Evolutionary conservation across 2,888 invertebrate genomes (phyloP), one percentile per base, ranked within the genome.

Genomic region (Drosophila merina): DNA sequence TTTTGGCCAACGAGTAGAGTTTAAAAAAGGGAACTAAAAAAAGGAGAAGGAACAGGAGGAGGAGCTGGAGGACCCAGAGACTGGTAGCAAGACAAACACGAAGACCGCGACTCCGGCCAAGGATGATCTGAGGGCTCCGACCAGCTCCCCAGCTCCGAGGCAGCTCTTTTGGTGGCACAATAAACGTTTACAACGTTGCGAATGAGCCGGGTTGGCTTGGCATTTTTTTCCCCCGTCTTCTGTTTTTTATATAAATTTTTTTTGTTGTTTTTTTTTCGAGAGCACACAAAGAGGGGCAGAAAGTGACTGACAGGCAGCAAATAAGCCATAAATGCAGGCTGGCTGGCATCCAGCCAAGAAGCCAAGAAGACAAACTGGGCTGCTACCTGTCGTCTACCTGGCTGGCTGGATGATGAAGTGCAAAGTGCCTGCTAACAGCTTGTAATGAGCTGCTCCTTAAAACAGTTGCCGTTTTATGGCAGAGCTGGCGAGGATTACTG

Each of bases 371-470:
- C 40, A 28, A 38, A 14, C 44, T 44, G 9, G 28, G 28, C 30
- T 12, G n/a, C 49, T 36, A 69, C 47, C 47, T 54, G 33, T 66
- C 40, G 31, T 67, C 42, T 42, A 36, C 42, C 59, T 42, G 49
- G 33, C 56, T 57, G 62, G 40, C 20, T 20, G 57, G 57, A 68
- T 84, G 88, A 84, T 87, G 88, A 76, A 77, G 86, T 87, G 84
- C 80, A 85, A 84, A 84, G 71, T 87, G 86, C 72, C 73, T 67
- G 76, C 88, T 84, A 84, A 84, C 83, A 87, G 77, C 88, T 85
- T 85, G 86, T 84, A 82, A 84, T 85, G 86, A 83, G 77, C 68
- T 71, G 77, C 68, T 71, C 64, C 20, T 14, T 52, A 66, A 76
- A 76, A 73, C 69, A 74, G 83, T 74, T 72, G 74, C 51, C 50